These are phyloP conservation scores for Turritopsis rubra DNA, from an alignment of 30 jellyfish, hydroid and myxozoan species.

Conservation along the genomic window DNA sequence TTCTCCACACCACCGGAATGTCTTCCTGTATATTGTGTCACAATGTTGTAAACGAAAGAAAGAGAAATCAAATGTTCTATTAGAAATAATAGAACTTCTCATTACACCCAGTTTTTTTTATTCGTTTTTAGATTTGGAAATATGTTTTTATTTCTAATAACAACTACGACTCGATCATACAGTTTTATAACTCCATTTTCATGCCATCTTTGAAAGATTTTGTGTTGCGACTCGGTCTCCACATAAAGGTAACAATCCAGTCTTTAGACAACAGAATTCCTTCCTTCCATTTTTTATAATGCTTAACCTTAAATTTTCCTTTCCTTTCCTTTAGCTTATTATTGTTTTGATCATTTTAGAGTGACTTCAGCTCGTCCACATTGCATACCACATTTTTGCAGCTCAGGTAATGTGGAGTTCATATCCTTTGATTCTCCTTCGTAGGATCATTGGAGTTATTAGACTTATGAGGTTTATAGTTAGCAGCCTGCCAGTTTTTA, in stretches of 20 bases:
- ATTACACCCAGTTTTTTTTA: too few relatives aligned
- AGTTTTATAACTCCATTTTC: neutral
- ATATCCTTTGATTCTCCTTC: neutral
- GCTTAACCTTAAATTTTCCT: too few relatives aligned
- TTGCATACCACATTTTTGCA: neutral
- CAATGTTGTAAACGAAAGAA: too few relatives aligned
- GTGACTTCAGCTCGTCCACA: neutral
- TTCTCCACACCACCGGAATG: too few relatives aligned
- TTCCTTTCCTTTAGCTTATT: neutral
- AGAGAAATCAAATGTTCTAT: too few relatives aligned
- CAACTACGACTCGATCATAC: neutral
- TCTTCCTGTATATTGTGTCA: too few relatives aligned
- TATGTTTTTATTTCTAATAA: neutral
- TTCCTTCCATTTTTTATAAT: too few relatives aligned
- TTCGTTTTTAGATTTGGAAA: neutral
- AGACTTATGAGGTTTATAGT: too few relatives aligned
- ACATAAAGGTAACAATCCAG: neutral
- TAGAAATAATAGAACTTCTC: too few relatives aligned
- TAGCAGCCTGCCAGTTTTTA: too few relatives aligned
- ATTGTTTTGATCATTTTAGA: neutral
- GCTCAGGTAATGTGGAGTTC: neutral
- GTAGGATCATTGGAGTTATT: neutral
- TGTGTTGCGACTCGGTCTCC: neutral
- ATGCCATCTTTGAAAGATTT: constrained; percentile 10
- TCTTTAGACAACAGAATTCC: neutral